phyloP scores from a whole-genome alignment of 2,888 invertebrate species.

The Diloba caeruleocephala region DNA sequence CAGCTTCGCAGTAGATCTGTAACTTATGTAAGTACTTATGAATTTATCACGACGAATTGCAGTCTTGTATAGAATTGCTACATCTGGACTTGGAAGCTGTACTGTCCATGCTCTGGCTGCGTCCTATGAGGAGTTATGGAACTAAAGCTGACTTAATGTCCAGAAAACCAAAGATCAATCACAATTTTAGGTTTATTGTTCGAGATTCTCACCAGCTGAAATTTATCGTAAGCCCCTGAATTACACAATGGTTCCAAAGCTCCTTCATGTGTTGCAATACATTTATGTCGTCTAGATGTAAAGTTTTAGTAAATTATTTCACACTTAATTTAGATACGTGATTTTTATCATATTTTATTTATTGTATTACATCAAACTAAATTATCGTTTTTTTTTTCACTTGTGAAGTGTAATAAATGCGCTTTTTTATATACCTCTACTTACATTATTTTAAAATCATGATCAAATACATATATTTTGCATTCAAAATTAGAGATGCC shows the following conservation, averaged over 20 bases:
- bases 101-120: conserved; percentile 50
- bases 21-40: conserved; percentile 88
- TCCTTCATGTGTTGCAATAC: conserved; percentile 88
- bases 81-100: conserved; percentile 43
- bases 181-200: conserved; percentile 81
- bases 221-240: conserved; percentile 74
- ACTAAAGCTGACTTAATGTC: conserved; percentile 74
- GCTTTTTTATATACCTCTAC: conserved; percentile 87
- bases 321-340: conserved; percentile 85
- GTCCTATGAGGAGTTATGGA: conserved; percentile 83
- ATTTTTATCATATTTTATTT: conserved; percentile 85
- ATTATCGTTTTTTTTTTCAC: conserved; percentile 83
- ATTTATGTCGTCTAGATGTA: conserved; percentile 86
- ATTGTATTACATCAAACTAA: conserved; percentile 82
- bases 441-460: conserved; percentile 85
- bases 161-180: conserved; percentile 87
- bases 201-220: conserved; percentile 80
- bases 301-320: conserved; percentile 88
- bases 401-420: conserved; percentile 83
- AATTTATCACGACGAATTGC: conserved; percentile 73
- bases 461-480: conserved; percentile 85
- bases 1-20: conserved; percentile 88
- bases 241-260: conserved; percentile 86
- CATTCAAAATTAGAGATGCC: conserved; percentile 76
- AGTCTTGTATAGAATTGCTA: conserved; percentile 57